Evolutionary conservation across 2,797 vertebrate species (phyloP).

Genomic region (Channa striata): DNA sequence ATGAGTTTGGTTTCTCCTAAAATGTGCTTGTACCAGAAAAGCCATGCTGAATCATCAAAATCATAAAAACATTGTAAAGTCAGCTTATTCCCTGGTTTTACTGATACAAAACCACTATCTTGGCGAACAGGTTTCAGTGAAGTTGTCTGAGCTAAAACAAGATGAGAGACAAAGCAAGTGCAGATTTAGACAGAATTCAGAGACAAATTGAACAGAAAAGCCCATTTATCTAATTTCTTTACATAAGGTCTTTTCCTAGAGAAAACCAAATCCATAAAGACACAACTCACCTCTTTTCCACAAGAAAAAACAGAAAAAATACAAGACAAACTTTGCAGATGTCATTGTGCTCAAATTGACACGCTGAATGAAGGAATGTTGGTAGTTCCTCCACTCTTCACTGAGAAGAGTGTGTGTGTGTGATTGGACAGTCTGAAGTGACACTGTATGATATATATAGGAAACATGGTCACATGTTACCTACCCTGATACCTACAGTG

Average conservation of each 20-base stretch:
- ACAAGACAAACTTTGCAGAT: constrained; percentile 6
- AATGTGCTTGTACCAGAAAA: constrained; percentile 48
- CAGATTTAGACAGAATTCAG: neutral
- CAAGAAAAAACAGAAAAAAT: constrained; percentile 21
- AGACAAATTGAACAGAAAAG: too few relatives aligned
- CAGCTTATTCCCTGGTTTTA: constrained; percentile 15
- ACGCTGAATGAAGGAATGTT: constrained; percentile 9
- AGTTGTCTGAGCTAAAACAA: constrained; percentile 5
- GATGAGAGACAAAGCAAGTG: neutral
- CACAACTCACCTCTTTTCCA: constrained; percentile 3
- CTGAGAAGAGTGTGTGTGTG: neutral
- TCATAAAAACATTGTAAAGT: constrained; percentile 31
- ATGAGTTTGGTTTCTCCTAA: constrained; percentile 10
- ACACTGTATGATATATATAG: neutral
- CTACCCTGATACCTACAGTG: neutral
- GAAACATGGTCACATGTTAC: constrained; percentile 6
- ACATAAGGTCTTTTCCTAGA: too few relatives aligned
- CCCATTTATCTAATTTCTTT: too few relatives aligned
- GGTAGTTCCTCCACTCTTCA: neutral
- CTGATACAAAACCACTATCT: neutral
- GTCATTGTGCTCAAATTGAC: constrained; percentile 7
- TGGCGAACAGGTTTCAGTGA: neutral
- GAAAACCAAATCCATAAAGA: neutral
- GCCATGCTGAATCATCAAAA: too few relatives aligned
- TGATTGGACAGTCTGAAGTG: constrained; percentile 36